A percentile compares a stretch with the other conserved stretches of the same genome.
phyloP scores from a whole-genome alignment of 2,888 invertebrate species.

The Nymphalis c-album region DNA sequence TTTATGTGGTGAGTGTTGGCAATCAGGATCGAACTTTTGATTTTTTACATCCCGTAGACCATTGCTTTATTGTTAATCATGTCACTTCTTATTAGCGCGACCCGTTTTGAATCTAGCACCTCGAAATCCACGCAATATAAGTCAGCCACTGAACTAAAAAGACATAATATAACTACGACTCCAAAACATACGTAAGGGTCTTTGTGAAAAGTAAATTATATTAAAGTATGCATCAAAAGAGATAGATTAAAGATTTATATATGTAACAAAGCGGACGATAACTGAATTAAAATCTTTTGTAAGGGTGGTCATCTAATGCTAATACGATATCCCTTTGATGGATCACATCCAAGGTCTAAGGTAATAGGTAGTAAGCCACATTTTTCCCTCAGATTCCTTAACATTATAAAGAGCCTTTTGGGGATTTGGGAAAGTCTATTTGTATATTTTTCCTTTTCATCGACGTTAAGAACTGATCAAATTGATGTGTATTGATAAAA shows the following conservation, averaged over 20 bases:
- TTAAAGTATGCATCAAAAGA: conserved; percentile 56
- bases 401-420: conserved; percentile 35
- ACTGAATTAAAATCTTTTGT: conserved; percentile 76
- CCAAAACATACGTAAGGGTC: conserved; percentile 56
- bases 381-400: conserved; percentile 33
- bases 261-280: conserved; percentile 68
- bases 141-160: too few relatives aligned
- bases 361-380: conserved; percentile 17
- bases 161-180: conserved; percentile 47
- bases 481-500: conserved; percentile 2
- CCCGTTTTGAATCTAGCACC: too few relatives aligned
- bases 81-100: too few relatives aligned
- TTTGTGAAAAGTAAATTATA: conserved; percentile 66
- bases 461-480: conserved; percentile 13
- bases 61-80: too few relatives aligned
- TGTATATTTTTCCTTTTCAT: conserved; percentile 27
- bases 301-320: conserved; percentile 52
- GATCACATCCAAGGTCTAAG: conserved; percentile 49
- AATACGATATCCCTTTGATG: conserved; percentile 62
- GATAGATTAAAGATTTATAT: conserved; percentile 62
- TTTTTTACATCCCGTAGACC: too few relatives aligned
- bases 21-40: too few relatives aligned
- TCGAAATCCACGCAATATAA: too few relatives aligned
- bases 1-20: too few relatives aligned
- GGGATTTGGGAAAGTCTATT: conserved; percentile 30